These are phyloP conservation scores for Phylloscopus collybita DNA, from an alignment of 2,797 vertebrate species.

Conservation along the genomic window DNA sequence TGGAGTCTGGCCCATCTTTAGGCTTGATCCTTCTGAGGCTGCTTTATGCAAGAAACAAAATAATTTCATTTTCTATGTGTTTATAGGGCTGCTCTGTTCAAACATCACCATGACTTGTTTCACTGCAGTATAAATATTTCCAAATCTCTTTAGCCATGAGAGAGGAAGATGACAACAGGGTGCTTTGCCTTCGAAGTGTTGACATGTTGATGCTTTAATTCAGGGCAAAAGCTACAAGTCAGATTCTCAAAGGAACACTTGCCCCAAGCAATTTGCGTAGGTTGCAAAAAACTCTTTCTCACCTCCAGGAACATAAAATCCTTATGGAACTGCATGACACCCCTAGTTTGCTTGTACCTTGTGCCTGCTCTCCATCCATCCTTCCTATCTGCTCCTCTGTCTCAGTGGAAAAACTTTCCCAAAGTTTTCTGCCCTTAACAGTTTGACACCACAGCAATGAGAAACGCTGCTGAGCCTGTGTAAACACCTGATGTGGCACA, in stretches of 20 bases:
- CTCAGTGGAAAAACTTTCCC: not conserved
- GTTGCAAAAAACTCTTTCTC: not conserved
- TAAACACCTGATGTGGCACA: not conserved
- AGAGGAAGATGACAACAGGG: not conserved
- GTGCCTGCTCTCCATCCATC: fast-evolving
- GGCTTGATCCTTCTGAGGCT: not conserved
- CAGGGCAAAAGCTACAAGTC: not conserved
- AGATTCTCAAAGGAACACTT: not conserved
- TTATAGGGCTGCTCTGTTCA: not conserved
- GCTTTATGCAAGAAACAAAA: not conserved
- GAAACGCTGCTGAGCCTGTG: not conserved
- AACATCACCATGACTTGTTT: not conserved
- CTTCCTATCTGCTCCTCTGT: not conserved
- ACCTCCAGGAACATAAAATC: not conserved
- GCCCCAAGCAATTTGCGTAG: not conserved
- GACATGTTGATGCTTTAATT: not conserved
- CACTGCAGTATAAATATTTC: not conserved
- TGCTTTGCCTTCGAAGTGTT: not conserved
- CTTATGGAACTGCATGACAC: not conserved
- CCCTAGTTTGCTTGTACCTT: fast-evolving
- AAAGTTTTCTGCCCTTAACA: not conserved
- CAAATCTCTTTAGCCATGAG: not conserved
- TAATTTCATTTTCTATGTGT: not conserved
- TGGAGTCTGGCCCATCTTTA: not conserved
- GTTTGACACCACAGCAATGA: not conserved